These are phyloP conservation scores for Euwallacea fornicatus DNA, from an alignment of 1,140 invertebrate species.

Conservation along the genomic window DNA sequence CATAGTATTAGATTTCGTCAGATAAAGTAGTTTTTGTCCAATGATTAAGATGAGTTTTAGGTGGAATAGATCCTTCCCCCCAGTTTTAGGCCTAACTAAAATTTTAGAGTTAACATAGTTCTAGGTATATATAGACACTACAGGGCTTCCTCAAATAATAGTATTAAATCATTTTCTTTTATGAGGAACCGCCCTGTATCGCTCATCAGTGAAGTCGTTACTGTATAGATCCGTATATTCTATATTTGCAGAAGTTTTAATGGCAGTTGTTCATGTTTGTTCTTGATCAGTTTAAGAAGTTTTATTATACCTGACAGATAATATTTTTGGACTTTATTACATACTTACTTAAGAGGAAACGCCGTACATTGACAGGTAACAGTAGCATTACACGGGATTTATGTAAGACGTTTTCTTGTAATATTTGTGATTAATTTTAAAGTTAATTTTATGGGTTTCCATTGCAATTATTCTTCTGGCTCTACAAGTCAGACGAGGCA, in stretches of 20 bases:
- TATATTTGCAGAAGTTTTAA: constrained; percentile 20
- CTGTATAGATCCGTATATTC: constrained; percentile 30
- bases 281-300: background rate
- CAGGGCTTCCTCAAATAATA: background rate
- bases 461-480: background rate
- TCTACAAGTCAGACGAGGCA: no score
- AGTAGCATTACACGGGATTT: no score
- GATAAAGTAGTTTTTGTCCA: background rate
- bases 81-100: constrained; percentile 4
- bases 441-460: background rate
- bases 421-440: background rate
- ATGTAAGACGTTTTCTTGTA: background rate
- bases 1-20: background rate
- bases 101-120: background rate
- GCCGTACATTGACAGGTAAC: background rate
- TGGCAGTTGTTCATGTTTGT: background rate
- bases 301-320: background rate
- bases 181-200: background rate
- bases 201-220: constrained; percentile 5
- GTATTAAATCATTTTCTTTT: background rate
- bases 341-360: background rate
- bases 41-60: background rate
- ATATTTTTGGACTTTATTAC: background rate
- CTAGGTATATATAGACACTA: background rate
- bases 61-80: background rate